Conservation (phyloP, 2,888 invertebrate genomes). For the Brachynemurus nebulosus region DNA sequence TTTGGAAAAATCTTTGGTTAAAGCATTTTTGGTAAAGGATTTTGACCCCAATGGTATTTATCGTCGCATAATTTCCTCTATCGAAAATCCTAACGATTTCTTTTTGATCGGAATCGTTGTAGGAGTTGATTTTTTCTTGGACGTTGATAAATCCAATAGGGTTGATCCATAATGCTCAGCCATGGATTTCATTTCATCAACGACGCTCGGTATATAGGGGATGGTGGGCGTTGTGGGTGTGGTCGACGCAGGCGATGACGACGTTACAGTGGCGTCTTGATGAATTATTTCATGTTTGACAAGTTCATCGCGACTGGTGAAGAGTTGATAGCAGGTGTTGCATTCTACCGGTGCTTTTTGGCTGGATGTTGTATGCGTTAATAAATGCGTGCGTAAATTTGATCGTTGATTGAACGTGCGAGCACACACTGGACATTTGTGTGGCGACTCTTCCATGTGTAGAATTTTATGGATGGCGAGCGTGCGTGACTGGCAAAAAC, state of each 20-base stretch:
- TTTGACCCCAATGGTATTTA: constrained; percentile 29
- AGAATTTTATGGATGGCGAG: constrained; percentile 90
- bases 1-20: constrained; percentile 6
- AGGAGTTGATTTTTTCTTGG: constrained; percentile 25
- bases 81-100: constrained; percentile 60
- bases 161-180: constrained; percentile 19
- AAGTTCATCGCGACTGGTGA: constrained; percentile 26
- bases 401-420: constrained; percentile 86
- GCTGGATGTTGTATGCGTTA: constrained; percentile 64
- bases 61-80: constrained; percentile 80
- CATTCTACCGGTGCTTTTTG: constrained; percentile 38
- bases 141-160: constrained; percentile 11
- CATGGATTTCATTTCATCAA: not conserved
- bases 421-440: constrained; percentile 81
- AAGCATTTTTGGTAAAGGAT: not conserved
- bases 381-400: constrained; percentile 78
- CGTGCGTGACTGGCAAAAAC: constrained; percentile 94
- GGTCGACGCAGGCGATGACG: too few relatives aligned
- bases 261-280: constrained; percentile 9
- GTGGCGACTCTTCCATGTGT: constrained; percentile 86
- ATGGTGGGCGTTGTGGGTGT: not conserved
- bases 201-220: not conserved
- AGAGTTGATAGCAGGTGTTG: constrained; percentile 25
- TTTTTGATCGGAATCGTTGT: constrained; percentile 34
- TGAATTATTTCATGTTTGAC: constrained; percentile 25